Base-by-base conservation (phyloP, 2,888 invertebrate species). In the Pseudococcus longispinus region DNA sequence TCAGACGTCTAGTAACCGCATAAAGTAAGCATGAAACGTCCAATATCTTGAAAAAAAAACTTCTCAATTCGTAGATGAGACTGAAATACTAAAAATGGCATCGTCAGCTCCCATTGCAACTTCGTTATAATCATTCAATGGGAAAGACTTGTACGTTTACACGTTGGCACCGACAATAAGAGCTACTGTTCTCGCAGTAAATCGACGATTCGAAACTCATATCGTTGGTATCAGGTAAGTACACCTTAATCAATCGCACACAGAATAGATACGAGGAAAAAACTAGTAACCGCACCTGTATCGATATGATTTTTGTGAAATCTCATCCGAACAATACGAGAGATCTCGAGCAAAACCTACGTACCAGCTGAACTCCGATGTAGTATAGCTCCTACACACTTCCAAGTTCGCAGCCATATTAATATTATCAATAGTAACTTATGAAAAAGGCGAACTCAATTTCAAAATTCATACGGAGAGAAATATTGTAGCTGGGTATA, bases 281-380 rank as follows among this genome's bases (percentile, higher is more conserved):
- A 80, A 80, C 77, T 11, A 20, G 77, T 80, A 80, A 80, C 77
- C 77, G 77, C 77, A 80, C 77, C 42, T 80, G 77, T 60, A 23
- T 20, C 23, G 20, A 18, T 37, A 20, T 1, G 11, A 80, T 80
- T 80, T 80, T 80, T 80, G 77, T 42, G 42, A 80, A 80, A 80
- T 80, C 42, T 42, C 70, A 32, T 13, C 42, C 77, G 77, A 80
- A 42, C 77, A 42, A 70, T 29, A 42, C 77, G 77, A 9, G 20
- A 42, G 11, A 37, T 80, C 42, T 80, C 2, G 18, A n/a, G n/a
- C 18, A 80, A 80, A 80, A n/a, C 77, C 37, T 80, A 80, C 42
- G 77, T 37, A 80, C 20, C 5, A 1, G n/a, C 11, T 70, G 13
- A 8, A 42, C 42, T 70, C 11, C 6, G 9, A 37, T 9, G 4